Evolutionary conservation across 2,797 vertebrate species (phyloP), one percentile per base, ranked within the genome.

Genomic region (Picus viridis): DNA sequence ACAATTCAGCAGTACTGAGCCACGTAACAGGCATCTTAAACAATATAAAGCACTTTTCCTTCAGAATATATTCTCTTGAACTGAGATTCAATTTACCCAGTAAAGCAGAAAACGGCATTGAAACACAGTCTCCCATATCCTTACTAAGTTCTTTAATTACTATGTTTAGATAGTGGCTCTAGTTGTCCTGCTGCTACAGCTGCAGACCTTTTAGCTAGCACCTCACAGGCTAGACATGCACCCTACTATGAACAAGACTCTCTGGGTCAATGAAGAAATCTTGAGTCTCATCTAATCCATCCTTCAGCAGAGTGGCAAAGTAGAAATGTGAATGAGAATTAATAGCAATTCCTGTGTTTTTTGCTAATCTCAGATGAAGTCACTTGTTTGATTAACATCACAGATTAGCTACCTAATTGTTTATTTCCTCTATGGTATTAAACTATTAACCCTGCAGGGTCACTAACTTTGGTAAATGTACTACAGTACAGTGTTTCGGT

Each of bases 141-240:
- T 79, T 10, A 3, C 10, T 3, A 3, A 76, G 9, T n/a, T 16
- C 8, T 75, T 71, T 67, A 39, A 54, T 23, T 19, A 23, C 18
- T 23, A 9, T 4, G 2, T n/a, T 24, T 20, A 32, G 16, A 47
- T 32, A 75, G 20, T 0, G 1, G 22, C 34, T 62, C 34, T 30
- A n/a, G 24, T 7, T 29, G 16, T 7, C 47, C 6, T 2, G 3
- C n/a, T n/a, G n/a, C 7, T 6, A 3, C 18, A 53, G 30, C 12
- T 2, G 0, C 39, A 61, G 69, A 5, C 7, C 24, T 83, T 76
- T 34, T 5, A 22, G 20, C 29, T 54, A 57, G 9, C 14, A 10
- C 5, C 18, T 57, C 24, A 30, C 26, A 67, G 47, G 24, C 3
- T 64, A 53, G 18, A 16, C 0, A 0, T 6, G 7, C 2, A 3